Conservation (phyloP, 2,888 invertebrate genomes). For the Hedya salicella region DNA sequence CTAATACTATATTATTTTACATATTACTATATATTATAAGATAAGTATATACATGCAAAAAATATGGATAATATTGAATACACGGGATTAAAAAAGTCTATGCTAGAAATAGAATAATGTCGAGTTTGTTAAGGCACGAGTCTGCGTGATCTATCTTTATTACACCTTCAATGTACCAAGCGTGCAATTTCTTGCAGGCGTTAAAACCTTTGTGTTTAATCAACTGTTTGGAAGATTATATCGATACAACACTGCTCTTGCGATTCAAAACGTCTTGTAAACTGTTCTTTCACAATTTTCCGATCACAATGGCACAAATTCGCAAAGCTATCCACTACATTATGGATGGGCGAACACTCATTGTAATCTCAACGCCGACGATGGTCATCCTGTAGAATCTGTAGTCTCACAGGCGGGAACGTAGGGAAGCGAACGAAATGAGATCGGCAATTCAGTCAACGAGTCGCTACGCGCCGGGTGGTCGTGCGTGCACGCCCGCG, state of each 20-base stretch:
- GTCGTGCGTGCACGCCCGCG: slow-evolving; percentile 17
- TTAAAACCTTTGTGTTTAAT: no score
- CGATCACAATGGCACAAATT: slow-evolving; percentile 22
- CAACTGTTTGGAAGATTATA: no score
- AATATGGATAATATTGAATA: no score
- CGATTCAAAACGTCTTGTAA: slow-evolving; percentile 7
- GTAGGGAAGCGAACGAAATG: slow-evolving; percentile 8
- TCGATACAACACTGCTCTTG: background rate
- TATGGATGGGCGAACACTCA: slow-evolving; percentile 34
- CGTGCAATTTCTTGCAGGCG: background rate
- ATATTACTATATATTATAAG: no score
- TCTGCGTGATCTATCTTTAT: slow-evolving; percentile 6
- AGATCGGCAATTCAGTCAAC: slow-evolving; percentile 36
- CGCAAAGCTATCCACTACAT: slow-evolving; percentile 29
- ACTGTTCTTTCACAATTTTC: slow-evolving; percentile 11
- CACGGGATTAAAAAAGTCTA: no score
- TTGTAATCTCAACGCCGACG: slow-evolving; percentile 18
- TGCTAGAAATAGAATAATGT: no score
- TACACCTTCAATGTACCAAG: background rate
- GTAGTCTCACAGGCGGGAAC: slow-evolving; percentile 7
- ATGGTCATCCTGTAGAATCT: slow-evolving; percentile 20
- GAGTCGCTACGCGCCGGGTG: slow-evolving; percentile 31
- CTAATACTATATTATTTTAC: no score
- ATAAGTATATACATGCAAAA: no score
- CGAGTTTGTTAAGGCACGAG: background rate